Percentiles rank a stretch among this genome's conserved stretches.
These are phyloP conservation scores for Lasioglossum baleicum DNA, from an alignment of 1,140 invertebrate species.

Conservation along the genomic window DNA sequence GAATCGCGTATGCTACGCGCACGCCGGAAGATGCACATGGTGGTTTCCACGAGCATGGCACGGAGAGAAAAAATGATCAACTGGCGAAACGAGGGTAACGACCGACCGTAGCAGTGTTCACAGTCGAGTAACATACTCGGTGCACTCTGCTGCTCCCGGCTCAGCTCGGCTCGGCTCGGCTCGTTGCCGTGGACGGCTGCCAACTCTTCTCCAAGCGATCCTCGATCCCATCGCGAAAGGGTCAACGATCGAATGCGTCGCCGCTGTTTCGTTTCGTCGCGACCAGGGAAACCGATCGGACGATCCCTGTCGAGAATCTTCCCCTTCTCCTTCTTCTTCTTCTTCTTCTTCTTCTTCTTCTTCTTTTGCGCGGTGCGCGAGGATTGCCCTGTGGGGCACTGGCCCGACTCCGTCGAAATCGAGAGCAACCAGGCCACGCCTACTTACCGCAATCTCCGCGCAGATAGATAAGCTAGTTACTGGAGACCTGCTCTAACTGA, in stretches of 20 bases:
- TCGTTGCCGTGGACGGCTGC: conserved; percentile 53
- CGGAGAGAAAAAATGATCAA: conserved; percentile 32
- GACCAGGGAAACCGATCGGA: conserved; percentile 6
- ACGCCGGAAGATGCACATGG: background rate
- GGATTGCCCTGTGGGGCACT: too few relatives aligned
- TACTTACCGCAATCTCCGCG: too few relatives aligned
- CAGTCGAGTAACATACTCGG: conserved; percentile 14
- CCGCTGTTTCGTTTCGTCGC: conserved; percentile 40
- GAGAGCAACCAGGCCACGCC: too few relatives aligned
- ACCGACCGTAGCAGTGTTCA: conserved; percentile 41
- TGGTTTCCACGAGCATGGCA: background rate
- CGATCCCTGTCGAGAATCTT: background rate
- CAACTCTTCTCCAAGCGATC: conserved; percentile 54
- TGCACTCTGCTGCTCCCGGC: background rate
- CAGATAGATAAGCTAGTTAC: too few relatives aligned
- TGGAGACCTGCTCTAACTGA: too few relatives aligned
- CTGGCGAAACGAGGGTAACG: conserved; percentile 53
- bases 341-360: too few relatives aligned
- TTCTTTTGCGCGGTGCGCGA: too few relatives aligned
- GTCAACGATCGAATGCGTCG: conserved; percentile 56
- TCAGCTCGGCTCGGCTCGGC: background rate
- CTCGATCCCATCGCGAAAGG: conserved; percentile 56
- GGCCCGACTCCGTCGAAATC: too few relatives aligned
- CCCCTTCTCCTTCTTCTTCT: background rate
- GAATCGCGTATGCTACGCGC: background rate